Evolutionary conservation across 2,888 invertebrate genomes (phyloP).

Genomic region (Ditula angustiorana): DNA sequence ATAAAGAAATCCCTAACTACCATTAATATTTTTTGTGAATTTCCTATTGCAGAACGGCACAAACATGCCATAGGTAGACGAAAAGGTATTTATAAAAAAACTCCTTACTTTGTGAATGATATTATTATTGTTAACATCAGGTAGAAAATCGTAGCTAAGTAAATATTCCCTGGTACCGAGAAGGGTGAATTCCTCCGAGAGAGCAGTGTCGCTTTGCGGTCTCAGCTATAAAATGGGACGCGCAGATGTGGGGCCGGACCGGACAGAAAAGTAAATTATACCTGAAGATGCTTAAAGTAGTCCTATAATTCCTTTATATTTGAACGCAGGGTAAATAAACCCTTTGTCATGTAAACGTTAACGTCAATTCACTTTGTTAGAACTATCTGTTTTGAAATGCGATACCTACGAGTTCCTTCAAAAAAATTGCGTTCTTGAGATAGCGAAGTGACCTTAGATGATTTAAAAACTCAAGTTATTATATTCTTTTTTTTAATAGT

Average conservation of each 20-base stretch:
- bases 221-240: slow-evolving; percentile 51
- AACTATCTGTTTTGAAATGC: background rate
- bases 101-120: too few relatives aligned
- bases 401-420: too few relatives aligned
- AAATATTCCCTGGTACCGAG: slow-evolving; percentile 37
- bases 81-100: too few relatives aligned
- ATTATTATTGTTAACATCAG: background rate
- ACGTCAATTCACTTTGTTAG: background rate
- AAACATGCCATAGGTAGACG: too few relatives aligned
- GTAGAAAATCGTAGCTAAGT: background rate
- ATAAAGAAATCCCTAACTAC: background rate
- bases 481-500: too few relatives aligned
- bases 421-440: too few relatives aligned
- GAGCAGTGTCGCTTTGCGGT: slow-evolving; percentile 45
- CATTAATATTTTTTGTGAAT: background rate
- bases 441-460: too few relatives aligned
- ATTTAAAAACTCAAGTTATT: too few relatives aligned
- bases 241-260: slow-evolving; percentile 52
- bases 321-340: background rate
- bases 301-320: background rate
- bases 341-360: background rate
- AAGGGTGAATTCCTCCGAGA: slow-evolving; percentile 57
- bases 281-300: slow-evolving; percentile 14
- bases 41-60: background rate
- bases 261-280: slow-evolving; percentile 44